These are phyloP conservation scores for Cynoglossus semilaevis DNA, from an alignment of 2,113 vertebrate species.

Conservation along the genomic window DNA sequence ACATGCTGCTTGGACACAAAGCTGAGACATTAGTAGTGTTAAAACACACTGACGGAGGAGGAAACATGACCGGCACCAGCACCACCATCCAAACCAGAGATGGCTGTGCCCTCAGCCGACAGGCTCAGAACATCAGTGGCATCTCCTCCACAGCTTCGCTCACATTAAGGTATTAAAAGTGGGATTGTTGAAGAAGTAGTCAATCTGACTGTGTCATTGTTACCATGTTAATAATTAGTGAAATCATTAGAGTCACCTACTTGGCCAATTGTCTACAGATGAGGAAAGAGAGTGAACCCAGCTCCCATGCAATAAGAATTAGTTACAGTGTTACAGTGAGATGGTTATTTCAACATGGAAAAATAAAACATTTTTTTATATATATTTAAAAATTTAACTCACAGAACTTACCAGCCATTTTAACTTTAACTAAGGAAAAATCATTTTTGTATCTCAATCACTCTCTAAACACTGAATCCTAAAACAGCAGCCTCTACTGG, in stretches of 20 bases:
- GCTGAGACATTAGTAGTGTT: conserved; percentile 8
- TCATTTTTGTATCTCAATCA: too few species aligned
- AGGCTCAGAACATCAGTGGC: conserved; percentile 1
- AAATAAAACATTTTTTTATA: background rate
- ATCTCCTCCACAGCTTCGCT: background rate
- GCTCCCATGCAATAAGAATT: conserved; percentile 42
- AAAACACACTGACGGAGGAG: conserved; percentile 11
- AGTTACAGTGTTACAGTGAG: conserved; percentile 12
- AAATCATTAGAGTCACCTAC: too few species aligned
- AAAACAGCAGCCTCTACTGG: too few species aligned
- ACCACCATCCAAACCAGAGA: conserved; percentile 31
- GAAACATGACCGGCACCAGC: conserved; percentile 42
- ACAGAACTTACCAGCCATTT: background rate
- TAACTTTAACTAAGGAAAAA: background rate
- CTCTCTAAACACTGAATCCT: too few species aligned
- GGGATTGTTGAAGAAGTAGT: too few species aligned
- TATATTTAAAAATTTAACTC: background rate
- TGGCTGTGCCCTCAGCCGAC: background rate
- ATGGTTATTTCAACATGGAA: background rate
- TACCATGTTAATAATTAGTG: conserved; percentile 38
- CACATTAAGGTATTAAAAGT: background rate
- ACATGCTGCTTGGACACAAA: background rate
- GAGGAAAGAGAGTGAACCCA: conserved; percentile 1
- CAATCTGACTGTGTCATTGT: background rate
- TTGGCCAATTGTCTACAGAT: background rate